Base-by-base conservation (phyloP, 2,797 vertebrate genomes). In the Anguilla obscura region DNA sequence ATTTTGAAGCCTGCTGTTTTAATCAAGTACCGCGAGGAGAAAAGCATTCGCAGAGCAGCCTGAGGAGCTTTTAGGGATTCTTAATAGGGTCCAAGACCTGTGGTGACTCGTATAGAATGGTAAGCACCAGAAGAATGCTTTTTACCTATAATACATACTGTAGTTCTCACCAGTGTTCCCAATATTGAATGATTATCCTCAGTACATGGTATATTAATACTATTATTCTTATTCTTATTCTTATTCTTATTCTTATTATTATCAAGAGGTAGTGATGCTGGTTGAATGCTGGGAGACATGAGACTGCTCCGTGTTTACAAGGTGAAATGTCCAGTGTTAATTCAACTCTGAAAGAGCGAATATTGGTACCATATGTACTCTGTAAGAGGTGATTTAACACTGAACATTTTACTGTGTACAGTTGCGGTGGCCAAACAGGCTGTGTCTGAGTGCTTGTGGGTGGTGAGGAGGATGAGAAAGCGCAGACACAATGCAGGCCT, bases 1-100 rank as follows among this genome's bases (percentile, higher is more conserved):
- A 40, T 56, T 87, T 87, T 27, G 30, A 60, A 87, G 7, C 48
- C 52, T 56, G 33, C 30, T 6, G 10, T 58, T 86, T 50, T 80
- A 74, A 60, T 50, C 14, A 30, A 12, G 30, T 4, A 24, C 27
- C 21, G n/a, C n/a, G 54, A 48, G 30, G 33, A 79, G 30, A 56
- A 36, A 40, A 9, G 33, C 50, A 33, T 14, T 30, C 52, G 8
- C 27, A 76, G 24, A 69, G 27, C 69, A 74, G 63, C 40, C 48
- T 9, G 14, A 76, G 63, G 60, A 40, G 58, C 58, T 85, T 58
- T 66, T 40, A n/a, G 36, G 58, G 85, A 66, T 85, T 66, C 69
- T 69, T 69, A 27, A 69, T 69, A 27, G 18, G 7, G 63, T 69
- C n/a, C 63, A 27, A 27, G 63, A n/a, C n/a, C 63, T n/a, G 63